Evolutionary conservation across 2,797 vertebrate species (phyloP).

Genomic region (Sebastes jordani): DNA sequence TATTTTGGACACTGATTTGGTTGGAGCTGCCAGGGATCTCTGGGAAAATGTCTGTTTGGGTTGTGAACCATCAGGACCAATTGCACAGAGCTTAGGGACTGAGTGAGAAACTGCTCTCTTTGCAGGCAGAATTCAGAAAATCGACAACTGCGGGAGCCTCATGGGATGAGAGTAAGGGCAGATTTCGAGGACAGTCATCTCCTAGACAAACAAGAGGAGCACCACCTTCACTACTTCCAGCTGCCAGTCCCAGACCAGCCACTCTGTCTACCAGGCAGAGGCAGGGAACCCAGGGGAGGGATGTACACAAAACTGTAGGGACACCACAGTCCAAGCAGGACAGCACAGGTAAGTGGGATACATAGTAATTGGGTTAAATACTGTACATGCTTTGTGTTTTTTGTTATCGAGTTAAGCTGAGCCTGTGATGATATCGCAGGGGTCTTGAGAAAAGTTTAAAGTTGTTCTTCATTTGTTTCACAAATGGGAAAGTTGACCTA

Average conservation of each 20-base stretch:
- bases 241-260: constrained; percentile 46
- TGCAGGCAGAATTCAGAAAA: constrained; percentile 64
- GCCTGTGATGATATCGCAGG: background rate
- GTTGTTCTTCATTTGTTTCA: background rate
- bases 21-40: background rate
- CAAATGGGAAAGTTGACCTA: background rate
- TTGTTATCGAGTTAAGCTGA: background rate
- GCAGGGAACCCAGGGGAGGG: constrained; percentile 23
- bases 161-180: constrained; percentile 52
- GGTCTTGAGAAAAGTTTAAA: background rate
- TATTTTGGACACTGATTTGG: background rate
- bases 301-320: constrained; percentile 30
- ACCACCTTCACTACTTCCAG: constrained; percentile 38
- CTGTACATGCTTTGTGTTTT: background rate
- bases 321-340: constrained; percentile 42
- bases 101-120: constrained; percentile 33
- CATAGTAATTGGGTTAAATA: background rate
- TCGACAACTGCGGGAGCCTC: constrained; percentile 7
- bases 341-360: constrained; percentile 38
- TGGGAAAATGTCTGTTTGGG: background rate
- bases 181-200: constrained; percentile 41
- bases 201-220: constrained; percentile 42
- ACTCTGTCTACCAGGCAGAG: constrained; percentile 57
- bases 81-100: background rate
- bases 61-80: background rate